A percentile compares a stretch with the other conserved stretches of the same genome.
These are phyloP conservation scores for Sebastes elongatus DNA, from an alignment of 2,797 vertebrate genomes.

Conservation along the genomic window DNA sequence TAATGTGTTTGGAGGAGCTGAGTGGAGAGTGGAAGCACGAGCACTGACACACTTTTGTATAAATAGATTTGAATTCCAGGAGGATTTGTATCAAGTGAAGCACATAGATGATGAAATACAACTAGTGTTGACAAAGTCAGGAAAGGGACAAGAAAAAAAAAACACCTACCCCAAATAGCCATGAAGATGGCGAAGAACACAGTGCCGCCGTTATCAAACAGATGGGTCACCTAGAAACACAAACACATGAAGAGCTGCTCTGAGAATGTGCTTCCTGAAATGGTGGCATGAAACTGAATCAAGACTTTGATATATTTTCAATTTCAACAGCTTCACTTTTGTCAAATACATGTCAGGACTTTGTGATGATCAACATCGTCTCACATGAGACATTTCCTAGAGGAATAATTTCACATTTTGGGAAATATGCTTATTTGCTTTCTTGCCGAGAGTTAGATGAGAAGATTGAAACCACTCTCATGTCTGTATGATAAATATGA, in stretches of 20 bases:
- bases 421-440: background rate
- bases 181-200: constrained; percentile 99
- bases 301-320: background rate
- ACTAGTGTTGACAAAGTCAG: constrained; percentile 1
- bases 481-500: background rate
- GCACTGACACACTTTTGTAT: constrained; percentile 27
- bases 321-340: background rate
- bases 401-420: background rate
- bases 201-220: constrained; percentile 98
- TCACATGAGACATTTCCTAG: background rate
- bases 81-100: constrained; percentile 13
- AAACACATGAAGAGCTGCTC: constrained; percentile 17
- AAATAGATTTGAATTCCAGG: constrained; percentile 48
- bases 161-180: constrained; percentile 97
- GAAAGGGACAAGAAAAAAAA: constrained; percentile 11
- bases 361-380: background rate
- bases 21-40: constrained; percentile 37
- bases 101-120: constrained; percentile 19
- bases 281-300: background rate
- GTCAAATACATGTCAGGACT: background rate
- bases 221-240: constrained; percentile 90
- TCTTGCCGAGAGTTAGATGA: background rate
- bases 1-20: constrained; percentile 50
- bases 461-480: background rate
- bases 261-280: background rate